Conservation (phyloP, 2,797 vertebrate genomes). For the Rhinella marina region DNA sequence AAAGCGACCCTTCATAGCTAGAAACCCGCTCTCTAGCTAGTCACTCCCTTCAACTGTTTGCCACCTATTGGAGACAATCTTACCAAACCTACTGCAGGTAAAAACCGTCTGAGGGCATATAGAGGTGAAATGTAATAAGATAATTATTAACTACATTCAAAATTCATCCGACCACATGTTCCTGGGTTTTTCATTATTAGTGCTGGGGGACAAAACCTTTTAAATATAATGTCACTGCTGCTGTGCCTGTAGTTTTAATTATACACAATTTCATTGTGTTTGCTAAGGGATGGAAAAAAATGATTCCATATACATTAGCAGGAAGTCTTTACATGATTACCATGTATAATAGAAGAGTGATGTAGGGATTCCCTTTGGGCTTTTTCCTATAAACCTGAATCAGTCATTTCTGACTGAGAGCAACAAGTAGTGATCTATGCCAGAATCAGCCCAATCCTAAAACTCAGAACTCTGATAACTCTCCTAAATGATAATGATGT, state of each 20-base stretch:
- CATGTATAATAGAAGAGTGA: neutral
- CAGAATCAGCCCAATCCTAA: slow-evolving; percentile 36
- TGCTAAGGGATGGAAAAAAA: neutral
- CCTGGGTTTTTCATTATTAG: neutral
- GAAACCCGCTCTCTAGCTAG: neutral
- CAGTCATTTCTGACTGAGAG: neutral
- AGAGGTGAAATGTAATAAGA: slow-evolving; percentile 6
- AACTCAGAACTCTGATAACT: neutral
- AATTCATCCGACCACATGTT: slow-evolving; percentile 1
- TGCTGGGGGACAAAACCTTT: neutral
- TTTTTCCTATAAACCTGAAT: neutral
- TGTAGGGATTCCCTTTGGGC: neutral
- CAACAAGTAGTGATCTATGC: neutral
- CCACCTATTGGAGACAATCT: neutral
- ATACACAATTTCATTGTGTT: slow-evolving; percentile 10
- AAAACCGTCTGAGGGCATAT: neutral
- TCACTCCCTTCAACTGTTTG: neutral
- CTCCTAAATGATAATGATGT: slow-evolving; percentile 48
- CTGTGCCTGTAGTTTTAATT: neutral
- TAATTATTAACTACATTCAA: slow-evolving; percentile 7
- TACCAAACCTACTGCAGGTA: neutral
- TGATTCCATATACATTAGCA: neutral
- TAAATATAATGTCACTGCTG: neutral
- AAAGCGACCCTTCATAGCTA: neutral
- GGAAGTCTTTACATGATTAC: neutral